phyloP scores from a whole-genome alignment of 1,140 invertebrate species.

The Brevipalpus yothersi region DNA sequence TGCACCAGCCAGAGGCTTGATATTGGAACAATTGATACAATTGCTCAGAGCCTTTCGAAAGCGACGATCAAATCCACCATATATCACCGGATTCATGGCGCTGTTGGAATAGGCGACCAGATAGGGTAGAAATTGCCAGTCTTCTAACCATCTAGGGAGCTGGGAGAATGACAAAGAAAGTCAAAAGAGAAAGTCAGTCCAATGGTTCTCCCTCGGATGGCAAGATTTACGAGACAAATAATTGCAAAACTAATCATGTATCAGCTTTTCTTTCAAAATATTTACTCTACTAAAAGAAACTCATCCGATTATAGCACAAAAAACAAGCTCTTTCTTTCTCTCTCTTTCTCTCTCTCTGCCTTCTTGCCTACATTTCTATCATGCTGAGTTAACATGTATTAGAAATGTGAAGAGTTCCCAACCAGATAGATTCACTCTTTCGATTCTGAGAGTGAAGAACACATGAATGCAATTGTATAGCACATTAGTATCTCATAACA shows the following conservation, averaged over 20 bases:
- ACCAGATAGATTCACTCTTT: too few species aligned
- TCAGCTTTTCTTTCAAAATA: neutral
- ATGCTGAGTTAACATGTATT: too few species aligned
- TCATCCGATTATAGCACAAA: neutral
- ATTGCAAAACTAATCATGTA: neutral
- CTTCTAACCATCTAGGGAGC: conserved; percentile 23
- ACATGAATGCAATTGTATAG: too few species aligned
- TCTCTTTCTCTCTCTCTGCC: too few species aligned
- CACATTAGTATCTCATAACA: too few species aligned
- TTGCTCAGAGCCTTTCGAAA: conserved; percentile 13
- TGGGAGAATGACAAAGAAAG: conserved; percentile 5
- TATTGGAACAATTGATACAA: neutral
- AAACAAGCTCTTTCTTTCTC: too few species aligned
- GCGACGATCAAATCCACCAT: conserved; percentile 24
- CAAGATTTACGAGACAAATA: neutral
- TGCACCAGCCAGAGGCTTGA: neutral
- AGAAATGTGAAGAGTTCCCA: too few species aligned
- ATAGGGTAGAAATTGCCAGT: conserved; percentile 22
- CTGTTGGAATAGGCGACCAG: conserved; percentile 25
- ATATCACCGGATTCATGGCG: conserved; percentile 25
- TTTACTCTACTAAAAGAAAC: neutral
- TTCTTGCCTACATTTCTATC: too few species aligned
- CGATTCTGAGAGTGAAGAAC: too few species aligned
- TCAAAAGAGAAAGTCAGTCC: neutral
- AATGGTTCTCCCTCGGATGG: too few species aligned